phyloP scores from a whole-genome alignment of 2,113 vertebrate genomes.

The Trinectes maculatus region DNA sequence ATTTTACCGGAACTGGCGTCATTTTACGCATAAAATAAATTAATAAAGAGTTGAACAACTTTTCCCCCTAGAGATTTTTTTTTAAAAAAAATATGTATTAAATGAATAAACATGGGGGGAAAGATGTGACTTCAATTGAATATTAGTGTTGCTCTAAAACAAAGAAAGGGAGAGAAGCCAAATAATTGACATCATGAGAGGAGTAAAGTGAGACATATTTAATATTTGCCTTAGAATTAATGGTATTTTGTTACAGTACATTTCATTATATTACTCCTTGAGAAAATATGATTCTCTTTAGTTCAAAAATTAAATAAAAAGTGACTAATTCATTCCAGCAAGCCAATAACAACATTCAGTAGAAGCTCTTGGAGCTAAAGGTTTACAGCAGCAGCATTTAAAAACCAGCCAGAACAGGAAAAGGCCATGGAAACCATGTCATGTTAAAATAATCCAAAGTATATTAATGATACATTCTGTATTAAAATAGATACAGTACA shows the following conservation, averaged over 20 bases:
- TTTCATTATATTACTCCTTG: background rate
- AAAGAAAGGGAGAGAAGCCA: no score
- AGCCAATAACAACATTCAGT: slow-evolving; percentile 6
- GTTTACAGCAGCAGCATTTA: slow-evolving; percentile 15
- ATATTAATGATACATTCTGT: slow-evolving; percentile 6
- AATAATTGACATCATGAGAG: background rate
- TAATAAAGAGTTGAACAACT: no score
- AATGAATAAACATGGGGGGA: no score
- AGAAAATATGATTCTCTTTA: background rate
- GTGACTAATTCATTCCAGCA: slow-evolving; percentile 23
- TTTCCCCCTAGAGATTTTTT: no score
- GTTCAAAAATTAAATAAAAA: background rate
- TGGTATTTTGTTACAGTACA: background rate
- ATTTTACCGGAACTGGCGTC: background rate
- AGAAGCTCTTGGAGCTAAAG: background rate
- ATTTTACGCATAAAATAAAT: no score
- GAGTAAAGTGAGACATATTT: background rate
- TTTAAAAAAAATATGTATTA: no score
- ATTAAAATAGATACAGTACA: slow-evolving; percentile 21
- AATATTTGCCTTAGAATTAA: background rate
- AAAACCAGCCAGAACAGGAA: background rate
- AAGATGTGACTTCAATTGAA: no score
- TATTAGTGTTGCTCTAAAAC: no score
- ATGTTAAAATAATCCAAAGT: slow-evolving; percentile 22
- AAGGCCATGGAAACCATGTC: background rate